A percentile compares a stretch with the other conserved stretches of the same genome.
These are phyloP conservation scores for Drosophila kokeensis DNA, from an alignment of 2,888 invertebrate species.

Conservation along the genomic window DNA sequence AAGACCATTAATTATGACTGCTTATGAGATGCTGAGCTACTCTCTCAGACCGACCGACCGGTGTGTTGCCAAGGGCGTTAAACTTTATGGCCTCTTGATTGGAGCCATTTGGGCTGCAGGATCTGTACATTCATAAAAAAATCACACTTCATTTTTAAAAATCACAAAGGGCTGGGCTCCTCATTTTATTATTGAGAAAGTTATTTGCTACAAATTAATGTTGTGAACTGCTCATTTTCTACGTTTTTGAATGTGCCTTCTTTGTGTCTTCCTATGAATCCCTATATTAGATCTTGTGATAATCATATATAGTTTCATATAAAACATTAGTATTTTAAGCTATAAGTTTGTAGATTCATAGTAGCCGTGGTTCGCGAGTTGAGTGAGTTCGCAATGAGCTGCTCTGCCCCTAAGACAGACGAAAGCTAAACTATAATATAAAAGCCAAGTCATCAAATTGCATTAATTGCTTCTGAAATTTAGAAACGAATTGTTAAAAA, in stretches of 20 bases:
- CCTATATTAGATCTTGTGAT: background rate
- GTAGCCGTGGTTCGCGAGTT: background rate
- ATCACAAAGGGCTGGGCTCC: background rate
- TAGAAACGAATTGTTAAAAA: background rate
- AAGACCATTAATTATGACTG: slow-evolving; percentile 40
- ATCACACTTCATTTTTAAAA: background rate
- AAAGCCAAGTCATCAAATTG: background rate
- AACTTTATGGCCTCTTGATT: slow-evolving; percentile 31
- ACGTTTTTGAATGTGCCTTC: background rate
- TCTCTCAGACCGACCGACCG: slow-evolving; percentile 4
- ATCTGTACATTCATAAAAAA: slow-evolving; percentile 1
- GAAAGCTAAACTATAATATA: background rate
- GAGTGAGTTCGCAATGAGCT: background rate
- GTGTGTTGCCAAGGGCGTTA: slow-evolving; percentile 52
- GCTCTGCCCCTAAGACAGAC: background rate
- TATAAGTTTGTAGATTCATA: background rate
- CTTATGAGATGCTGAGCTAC: slow-evolving; percentile 27
- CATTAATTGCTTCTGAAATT: background rate
- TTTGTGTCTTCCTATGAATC: background rate
- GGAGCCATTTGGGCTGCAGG: slow-evolving; percentile 38
- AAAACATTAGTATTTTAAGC: background rate
- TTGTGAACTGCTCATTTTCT: background rate
- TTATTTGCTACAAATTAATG: background rate
- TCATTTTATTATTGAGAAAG: background rate
- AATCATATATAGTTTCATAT: background rate